A percentile compares a stretch with the other conserved stretches of the same genome.
Conservation (phyloP, 2,888 invertebrate species). For the Pelosia muscerda region DNA sequence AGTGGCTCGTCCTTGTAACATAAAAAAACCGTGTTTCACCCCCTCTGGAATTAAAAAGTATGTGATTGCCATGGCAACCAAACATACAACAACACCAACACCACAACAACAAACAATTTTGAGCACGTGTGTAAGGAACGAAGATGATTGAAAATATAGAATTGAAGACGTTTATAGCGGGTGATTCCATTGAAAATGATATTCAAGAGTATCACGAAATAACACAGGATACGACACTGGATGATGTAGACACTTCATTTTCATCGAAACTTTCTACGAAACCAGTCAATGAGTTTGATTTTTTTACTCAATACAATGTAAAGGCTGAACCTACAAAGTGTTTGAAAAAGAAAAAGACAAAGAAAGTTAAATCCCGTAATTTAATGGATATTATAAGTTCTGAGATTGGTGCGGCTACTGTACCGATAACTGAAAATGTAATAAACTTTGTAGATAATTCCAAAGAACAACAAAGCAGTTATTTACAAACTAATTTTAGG, state of each 20-base stretch:
- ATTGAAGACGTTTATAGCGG: slow-evolving; percentile 58
- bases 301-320: slow-evolving; percentile 68
- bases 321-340: slow-evolving; percentile 53
- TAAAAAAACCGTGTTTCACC: too few relatives aligned
- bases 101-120: neutral
- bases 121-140: slow-evolving; percentile 1
- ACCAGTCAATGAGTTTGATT: slow-evolving; percentile 65
- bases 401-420: slow-evolving; percentile 62
- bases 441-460: slow-evolving; percentile 56
- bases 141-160: slow-evolving; percentile 72
- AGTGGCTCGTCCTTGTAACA: too few relatives aligned
- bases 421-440: slow-evolving; percentile 64
- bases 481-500: slow-evolving; percentile 51
- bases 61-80: slow-evolving; percentile 57
- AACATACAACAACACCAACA: slow-evolving; percentile 19
- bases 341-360: slow-evolving; percentile 64
- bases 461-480: slow-evolving; percentile 51
- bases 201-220: slow-evolving; percentile 80
- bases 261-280: slow-evolving; percentile 48
- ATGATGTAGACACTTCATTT: slow-evolving; percentile 51
- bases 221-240: slow-evolving; percentile 52
- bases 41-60: neutral
- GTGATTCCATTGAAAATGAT: slow-evolving; percentile 58
- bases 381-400: slow-evolving; percentile 73
- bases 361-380: slow-evolving; percentile 57